Evolutionary conservation across 1,140 invertebrate genomes (phyloP).

Genomic region (Apocrypta bakeri): DNA sequence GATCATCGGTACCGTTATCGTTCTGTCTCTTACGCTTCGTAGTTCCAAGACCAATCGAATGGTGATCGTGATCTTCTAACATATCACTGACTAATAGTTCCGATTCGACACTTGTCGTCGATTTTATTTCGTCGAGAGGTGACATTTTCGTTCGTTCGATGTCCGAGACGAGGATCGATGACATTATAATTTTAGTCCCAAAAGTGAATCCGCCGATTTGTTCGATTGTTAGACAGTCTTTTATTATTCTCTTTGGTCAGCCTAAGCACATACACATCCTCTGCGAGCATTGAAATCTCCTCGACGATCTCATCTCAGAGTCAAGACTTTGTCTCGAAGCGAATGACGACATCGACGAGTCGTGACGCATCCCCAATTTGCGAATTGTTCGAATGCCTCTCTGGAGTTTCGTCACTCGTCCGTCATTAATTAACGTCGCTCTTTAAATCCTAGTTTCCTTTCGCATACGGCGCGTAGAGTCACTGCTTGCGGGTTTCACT

Average conservation of each 20-base stretch:
- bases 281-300: constrained; percentile 41
- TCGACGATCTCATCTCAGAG: too few relatives aligned
- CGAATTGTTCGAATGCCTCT: neutral
- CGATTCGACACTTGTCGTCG: constrained; percentile 67
- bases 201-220: neutral
- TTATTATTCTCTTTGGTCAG: neutral
- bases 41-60: neutral
- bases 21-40: constrained; percentile 62
- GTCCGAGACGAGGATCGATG: constrained; percentile 32
- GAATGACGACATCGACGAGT: neutral
- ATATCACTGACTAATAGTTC: constrained; percentile 70
- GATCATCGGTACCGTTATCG: constrained; percentile 69
- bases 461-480: too few relatives aligned
- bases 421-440: neutral
- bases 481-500: too few relatives aligned
- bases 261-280: neutral
- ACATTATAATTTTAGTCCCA: constrained; percentile 19
- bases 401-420: neutral
- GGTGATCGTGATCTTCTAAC: constrained; percentile 67
- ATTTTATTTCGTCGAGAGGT: constrained; percentile 70
- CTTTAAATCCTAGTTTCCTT: too few relatives aligned
- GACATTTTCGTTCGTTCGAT: constrained; percentile 62
- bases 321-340: neutral
- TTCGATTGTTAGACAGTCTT: neutral
- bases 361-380: neutral